Conservation (phyloP, 2,113 vertebrate species). For the Forbesichthys agassizii region DNA sequence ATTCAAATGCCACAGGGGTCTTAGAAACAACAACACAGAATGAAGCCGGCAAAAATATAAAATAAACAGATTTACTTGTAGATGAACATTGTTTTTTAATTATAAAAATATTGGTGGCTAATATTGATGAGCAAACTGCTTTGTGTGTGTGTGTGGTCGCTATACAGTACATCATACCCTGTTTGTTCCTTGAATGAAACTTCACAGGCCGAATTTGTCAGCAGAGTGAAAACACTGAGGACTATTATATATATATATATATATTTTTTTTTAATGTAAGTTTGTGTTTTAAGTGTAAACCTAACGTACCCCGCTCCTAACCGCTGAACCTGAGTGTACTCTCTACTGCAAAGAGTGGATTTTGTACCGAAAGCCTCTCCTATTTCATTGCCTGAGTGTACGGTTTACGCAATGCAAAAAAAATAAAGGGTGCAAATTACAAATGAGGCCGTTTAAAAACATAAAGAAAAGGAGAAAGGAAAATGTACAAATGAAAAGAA, state of each 20-base stretch:
- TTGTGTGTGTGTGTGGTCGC: constrained; percentile 48
- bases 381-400: constrained; percentile 59
- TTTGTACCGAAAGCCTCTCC: constrained; percentile 22
- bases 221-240: constrained; percentile 48
- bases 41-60: constrained; percentile 14
- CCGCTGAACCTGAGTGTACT: constrained; percentile 68
- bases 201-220: constrained; percentile 48
- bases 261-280: constrained; percentile 13
- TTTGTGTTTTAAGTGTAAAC: constrained; percentile 4
- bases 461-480: constrained; percentile 12
- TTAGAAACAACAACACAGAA: constrained; percentile 20
- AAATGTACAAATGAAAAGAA: neutral
- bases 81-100: neutral
- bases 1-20: constrained; percentile 27
- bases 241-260: too few relatives aligned
- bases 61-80: neutral
- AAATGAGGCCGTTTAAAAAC: neutral
- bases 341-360: constrained; percentile 47
- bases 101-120: neutral
- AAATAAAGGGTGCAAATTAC: constrained; percentile 49
- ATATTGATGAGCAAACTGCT: neutral
- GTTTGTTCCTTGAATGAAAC: constrained; percentile 70
- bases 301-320: constrained; percentile 9
- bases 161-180: constrained; percentile 76
- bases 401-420: constrained; percentile 17